Conservation (phyloP, 1,140 invertebrate genomes). For the Caenorhabditis brenneri region DNA sequence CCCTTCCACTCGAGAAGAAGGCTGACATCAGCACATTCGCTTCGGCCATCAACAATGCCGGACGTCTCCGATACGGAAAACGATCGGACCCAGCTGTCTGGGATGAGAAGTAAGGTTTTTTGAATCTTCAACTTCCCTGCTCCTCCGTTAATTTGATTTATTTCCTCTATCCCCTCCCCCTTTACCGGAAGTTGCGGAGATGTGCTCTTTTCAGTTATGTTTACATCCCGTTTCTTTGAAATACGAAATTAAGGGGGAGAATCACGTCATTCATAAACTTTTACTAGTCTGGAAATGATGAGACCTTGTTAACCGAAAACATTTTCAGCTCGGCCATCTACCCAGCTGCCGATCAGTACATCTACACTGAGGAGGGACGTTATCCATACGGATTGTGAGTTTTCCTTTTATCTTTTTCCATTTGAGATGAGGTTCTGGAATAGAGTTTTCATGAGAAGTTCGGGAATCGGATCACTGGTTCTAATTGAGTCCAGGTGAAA, state of each 20-base stretch:
- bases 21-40: slow-evolving; percentile 23
- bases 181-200: background rate
- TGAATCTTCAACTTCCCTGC: background rate
- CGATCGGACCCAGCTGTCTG: background rate
- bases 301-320: background rate
- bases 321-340: background rate
- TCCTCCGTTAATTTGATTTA: background rate
- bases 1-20: slow-evolving; percentile 24
- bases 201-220: background rate
- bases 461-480: too few relatives aligned
- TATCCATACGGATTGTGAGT: slow-evolving; percentile 17
- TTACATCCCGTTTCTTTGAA: background rate
- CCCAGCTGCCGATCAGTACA: background rate
- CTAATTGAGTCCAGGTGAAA: too few relatives aligned
- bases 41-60: slow-evolving; percentile 23
- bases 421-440: too few relatives aligned
- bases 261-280: background rate
- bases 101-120: slow-evolving; percentile 6
- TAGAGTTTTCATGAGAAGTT: too few relatives aligned
- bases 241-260: too few relatives aligned
- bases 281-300: background rate
- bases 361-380: slow-evolving; percentile 2
- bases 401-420: too few relatives aligned
- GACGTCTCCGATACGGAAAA: slow-evolving; percentile 27
- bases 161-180: too few relatives aligned